Percentiles rank a stretch among this genome's conserved stretches.
phyloP scores from a whole-genome alignment of 2,888 invertebrate genomes.

The Lysandra bellargus region DNA sequence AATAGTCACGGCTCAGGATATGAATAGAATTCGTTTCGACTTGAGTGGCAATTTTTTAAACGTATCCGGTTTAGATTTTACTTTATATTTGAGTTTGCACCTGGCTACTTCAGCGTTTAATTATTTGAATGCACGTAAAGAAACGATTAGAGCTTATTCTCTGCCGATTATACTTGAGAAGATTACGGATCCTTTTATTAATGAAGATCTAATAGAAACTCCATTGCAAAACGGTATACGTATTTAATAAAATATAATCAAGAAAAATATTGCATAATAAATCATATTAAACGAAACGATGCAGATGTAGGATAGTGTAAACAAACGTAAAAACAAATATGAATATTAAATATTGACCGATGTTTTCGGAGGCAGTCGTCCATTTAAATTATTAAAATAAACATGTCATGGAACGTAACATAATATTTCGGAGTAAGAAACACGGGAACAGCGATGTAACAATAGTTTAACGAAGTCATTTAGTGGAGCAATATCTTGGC shows the following conservation, averaged over 20 bases:
- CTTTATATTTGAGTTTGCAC: slow-evolving; percentile 19
- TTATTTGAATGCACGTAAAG: slow-evolving; percentile 38
- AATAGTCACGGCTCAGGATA: slow-evolving; percentile 52
- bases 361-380: not conserved
- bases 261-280: not conserved
- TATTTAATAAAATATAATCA: not conserved
- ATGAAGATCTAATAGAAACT: not conserved
- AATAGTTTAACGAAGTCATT: slow-evolving; percentile 74
- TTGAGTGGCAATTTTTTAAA: slow-evolving; percentile 57
- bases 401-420: slow-evolving; percentile 16
- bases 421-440: slow-evolving; percentile 8
- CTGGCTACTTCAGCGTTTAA: slow-evolving; percentile 25
- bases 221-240: not conserved
- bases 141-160: slow-evolving; percentile 32
- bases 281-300: not conserved
- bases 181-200: not conserved
- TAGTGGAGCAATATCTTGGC: slow-evolving; percentile 76
- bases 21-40: slow-evolving; percentile 61
- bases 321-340: not conserved
- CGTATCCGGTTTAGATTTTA: slow-evolving; percentile 59
- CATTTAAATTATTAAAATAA: slow-evolving; percentile 13
- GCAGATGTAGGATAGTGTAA: not conserved
- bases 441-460: slow-evolving; percentile 46
- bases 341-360: slow-evolving; percentile 47
- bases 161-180: not conserved